phyloP scores from a whole-genome alignment of 2,888 invertebrate species.

The Pheosia gnoma region DNA sequence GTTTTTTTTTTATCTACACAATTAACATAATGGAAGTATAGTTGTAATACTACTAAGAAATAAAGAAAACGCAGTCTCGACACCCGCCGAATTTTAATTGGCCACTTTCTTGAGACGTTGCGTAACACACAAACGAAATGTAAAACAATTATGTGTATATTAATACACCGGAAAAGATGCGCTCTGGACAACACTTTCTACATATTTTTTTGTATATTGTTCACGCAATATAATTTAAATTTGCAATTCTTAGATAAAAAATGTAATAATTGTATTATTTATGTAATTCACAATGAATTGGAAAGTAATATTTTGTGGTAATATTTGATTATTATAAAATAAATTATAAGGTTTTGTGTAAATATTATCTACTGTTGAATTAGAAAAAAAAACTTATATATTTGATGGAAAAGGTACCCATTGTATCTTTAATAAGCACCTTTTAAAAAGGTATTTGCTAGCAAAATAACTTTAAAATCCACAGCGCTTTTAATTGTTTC shows the following conservation, averaged over 20 bases:
- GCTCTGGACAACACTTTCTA: conserved; percentile 66
- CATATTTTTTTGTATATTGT: conserved; percentile 55
- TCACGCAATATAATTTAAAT: conserved; percentile 59
- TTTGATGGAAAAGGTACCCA: too few relatives aligned
- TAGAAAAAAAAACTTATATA: too few relatives aligned
- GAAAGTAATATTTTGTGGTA: too few relatives aligned
- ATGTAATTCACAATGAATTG: not conserved
- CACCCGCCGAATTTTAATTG: conserved; percentile 73
- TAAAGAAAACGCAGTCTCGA: conserved; percentile 29
- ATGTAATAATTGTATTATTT: not conserved
- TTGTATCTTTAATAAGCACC: too few relatives aligned
- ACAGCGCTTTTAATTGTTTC: too few relatives aligned
- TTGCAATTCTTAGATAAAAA: conserved; percentile 29
- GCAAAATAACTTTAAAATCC: too few relatives aligned
- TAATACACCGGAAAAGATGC: conserved; percentile 72
- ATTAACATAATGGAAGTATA: conserved; percentile 29
- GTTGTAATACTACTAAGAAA: conserved; percentile 40
- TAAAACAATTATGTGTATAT: conserved; percentile 79
- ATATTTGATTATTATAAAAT: too few relatives aligned
- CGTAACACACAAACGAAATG: conserved; percentile 62
- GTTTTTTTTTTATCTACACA: not conserved
- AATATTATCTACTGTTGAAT: too few relatives aligned
- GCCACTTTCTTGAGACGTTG: conserved; percentile 71
- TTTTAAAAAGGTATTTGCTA: too few relatives aligned
- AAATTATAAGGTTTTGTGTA: too few relatives aligned